A percentile compares a stretch with the other conserved stretches of the same genome.
Conservation (phyloP, 2,797 vertebrate genomes). For the Propithecus deckenii region DNA sequence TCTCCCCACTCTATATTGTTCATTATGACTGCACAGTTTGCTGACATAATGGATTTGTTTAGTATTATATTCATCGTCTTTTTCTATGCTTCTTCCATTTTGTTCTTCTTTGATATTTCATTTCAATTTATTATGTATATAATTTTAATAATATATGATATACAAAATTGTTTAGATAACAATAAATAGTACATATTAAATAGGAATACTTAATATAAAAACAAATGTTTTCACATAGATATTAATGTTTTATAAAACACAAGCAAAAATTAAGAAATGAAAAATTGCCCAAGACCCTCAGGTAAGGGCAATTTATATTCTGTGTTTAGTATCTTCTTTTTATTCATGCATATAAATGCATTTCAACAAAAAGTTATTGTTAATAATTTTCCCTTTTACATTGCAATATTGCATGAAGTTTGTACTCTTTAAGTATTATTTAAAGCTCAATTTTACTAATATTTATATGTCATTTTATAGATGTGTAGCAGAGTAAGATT, state of each 20-base stretch:
- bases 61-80: background rate
- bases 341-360: background rate
- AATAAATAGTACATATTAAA: background rate
- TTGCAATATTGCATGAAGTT: background rate
- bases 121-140: background rate
- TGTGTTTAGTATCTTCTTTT: background rate
- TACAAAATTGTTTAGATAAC: background rate
- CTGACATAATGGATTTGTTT: background rate
- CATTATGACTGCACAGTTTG: background rate
- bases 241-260: background rate
- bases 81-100: background rate
- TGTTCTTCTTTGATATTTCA: background rate
- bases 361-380: background rate
- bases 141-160: background rate
- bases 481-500: background rate
- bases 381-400: background rate
- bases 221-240: background rate
- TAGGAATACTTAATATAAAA: background rate
- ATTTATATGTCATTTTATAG: background rate
- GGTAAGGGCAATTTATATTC: background rate
- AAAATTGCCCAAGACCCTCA: background rate
- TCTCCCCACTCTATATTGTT: background rate
- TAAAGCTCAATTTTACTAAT: background rate
- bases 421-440: background rate
- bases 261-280: background rate